These are phyloP conservation scores for Hippasteria phrygiana DNA, from an alignment of 53 echinoderm and acorn worm species.

Conservation along the genomic window DNA sequence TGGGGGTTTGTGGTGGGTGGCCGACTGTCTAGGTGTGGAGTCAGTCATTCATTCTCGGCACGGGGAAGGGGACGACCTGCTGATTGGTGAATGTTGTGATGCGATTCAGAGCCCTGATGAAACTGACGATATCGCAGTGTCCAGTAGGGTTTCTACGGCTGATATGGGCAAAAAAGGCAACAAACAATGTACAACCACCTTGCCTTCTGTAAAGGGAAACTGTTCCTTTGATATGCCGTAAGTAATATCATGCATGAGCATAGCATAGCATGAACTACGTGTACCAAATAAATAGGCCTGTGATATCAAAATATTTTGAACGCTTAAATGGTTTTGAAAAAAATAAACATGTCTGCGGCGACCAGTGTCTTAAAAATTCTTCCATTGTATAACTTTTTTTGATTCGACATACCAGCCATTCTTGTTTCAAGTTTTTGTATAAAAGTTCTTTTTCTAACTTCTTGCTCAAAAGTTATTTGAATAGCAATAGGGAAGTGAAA, in stretches of 20 bases:
- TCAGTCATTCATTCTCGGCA: background rate
- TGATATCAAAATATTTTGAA: too few relatives aligned
- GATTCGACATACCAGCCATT: too few relatives aligned
- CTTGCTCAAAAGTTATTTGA: too few relatives aligned
- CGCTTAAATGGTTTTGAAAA: too few relatives aligned
- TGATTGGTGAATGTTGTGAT: background rate
- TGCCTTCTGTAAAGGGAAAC: slow-evolving; percentile 3
- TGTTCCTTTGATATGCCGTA: slow-evolving; percentile 34
- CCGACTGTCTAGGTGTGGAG: slow-evolving; percentile 22
- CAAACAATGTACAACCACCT: background rate
- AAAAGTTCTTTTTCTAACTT: too few relatives aligned
- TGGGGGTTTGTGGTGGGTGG: slow-evolving; percentile 25
- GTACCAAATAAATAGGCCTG: too few relatives aligned
- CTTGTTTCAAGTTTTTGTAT: too few relatives aligned
- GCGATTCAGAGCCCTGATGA: background rate
- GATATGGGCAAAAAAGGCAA: slow-evolving; percentile 32
- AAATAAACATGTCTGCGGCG: too few relatives aligned
- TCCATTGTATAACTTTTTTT: too few relatives aligned
- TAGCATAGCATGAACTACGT: too few relatives aligned
- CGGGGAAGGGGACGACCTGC: background rate
- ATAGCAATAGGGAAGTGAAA: too few relatives aligned
- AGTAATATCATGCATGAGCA: background rate
- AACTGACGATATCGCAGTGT: background rate
- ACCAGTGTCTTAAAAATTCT: too few relatives aligned
- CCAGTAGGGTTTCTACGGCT: background rate